Evolutionary conservation across 2,113 vertebrate species (phyloP).

Genomic region (Panurus biarmicus): DNA sequence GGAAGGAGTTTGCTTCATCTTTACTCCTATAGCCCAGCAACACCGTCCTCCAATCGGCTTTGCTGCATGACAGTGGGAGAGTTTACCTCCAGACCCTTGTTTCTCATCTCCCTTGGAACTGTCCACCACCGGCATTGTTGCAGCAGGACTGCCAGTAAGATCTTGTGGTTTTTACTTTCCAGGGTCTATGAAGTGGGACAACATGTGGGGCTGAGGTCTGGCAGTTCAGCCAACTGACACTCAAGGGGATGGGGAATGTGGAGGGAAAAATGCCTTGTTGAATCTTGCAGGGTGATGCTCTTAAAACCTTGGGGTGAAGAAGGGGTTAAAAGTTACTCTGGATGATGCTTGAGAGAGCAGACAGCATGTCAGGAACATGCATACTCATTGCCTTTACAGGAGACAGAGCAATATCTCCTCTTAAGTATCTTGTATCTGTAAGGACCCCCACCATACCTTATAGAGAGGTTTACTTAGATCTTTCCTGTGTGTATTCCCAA

Average conservation of each 20-base stretch:
- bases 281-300: not conserved
- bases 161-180: not conserved
- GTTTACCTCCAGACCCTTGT: slow-evolving; percentile 39
- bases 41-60: slow-evolving; percentile 50
- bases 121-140: not conserved
- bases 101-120: not conserved
- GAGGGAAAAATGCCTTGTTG: not conserved
- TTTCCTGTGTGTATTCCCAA: not conserved
- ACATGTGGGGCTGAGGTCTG: not conserved
- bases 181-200: not conserved
- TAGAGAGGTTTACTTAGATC: not conserved
- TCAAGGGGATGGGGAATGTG: not conserved
- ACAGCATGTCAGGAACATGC: slow-evolving; percentile 32
- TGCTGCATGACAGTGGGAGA: slow-evolving; percentile 44
- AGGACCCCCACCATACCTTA: not conserved
- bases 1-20: slow-evolving; percentile 48
- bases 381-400: not conserved
- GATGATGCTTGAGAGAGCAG: slow-evolving; percentile 32
- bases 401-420: not conserved
- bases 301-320: not conserved
- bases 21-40: slow-evolving; percentile 61
- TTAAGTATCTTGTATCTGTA: not conserved
- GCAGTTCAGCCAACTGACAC: not conserved
- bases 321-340: slow-evolving; percentile 42
- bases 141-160: slow-evolving; percentile 1